Base-by-base conservation (phyloP, 2,113 vertebrate genomes). In the Chamaetylas fuelleborni region DNA sequence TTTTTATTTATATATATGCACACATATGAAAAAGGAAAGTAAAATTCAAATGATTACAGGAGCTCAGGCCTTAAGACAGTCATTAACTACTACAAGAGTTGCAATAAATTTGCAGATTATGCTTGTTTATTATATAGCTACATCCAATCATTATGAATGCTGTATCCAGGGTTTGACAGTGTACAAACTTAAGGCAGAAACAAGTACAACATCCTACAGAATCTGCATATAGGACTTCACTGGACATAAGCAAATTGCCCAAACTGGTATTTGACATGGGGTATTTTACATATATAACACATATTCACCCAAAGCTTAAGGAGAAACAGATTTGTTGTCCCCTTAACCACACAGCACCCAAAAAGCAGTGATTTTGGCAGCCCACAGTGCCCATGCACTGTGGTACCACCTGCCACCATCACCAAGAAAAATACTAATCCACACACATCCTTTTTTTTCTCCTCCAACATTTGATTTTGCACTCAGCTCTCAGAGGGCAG, bases 21-120 rank as follows among this genome's bases (percentile, higher is more conserved):
- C 22, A 45, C 17, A 42, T 4, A 3, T 51, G 12, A 65, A 79
- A 83, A 91, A 83, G 12, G 45, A 64, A 81, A 90, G 22, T 48
- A 79, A 91, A 82, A 45, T 53, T 80, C 54, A 73, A 19, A 72
- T n/a, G 6, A 45, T 3, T 93, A 36, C 22, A 60, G 40, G 43
- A 88, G 20, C 42, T 91, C 61, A 76, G 45, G 42, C n/a, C 56
- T 86, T 66, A 86, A 92, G 47, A 73, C 31, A 86, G 19, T 57
- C 36, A 86, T 67, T 62, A 92, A 10, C 22, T 50, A 61, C 16
- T 66, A 64, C 11, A 81, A 48, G 48, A 78, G 9, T 60, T 50
- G 18, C 45, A 77, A 74, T 48, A 67, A 70, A 71, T 54, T 53
- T 90, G 40, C 29, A 86, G n/a, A 28, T 67, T 14, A 5, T 70